These are phyloP conservation scores for Plutella xylostella DNA, from an alignment of 2,888 invertebrate species.

Conservation along the genomic window DNA sequence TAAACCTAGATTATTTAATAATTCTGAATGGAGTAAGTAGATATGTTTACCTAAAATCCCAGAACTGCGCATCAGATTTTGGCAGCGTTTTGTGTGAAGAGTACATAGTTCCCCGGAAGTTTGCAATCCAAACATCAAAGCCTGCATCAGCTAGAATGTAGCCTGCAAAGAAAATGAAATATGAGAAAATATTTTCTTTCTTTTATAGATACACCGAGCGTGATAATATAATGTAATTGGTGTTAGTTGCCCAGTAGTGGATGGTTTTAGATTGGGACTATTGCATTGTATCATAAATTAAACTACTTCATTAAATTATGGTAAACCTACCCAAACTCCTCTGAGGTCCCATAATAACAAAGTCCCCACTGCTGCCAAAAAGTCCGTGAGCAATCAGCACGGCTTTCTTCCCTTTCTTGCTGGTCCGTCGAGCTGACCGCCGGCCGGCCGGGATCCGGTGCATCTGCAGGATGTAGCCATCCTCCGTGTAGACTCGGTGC, in stretches of 20 bases:
- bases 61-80: slow-evolving; percentile 52
- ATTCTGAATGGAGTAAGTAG: too few relatives aligned
- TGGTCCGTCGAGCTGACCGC: slow-evolving; percentile 33
- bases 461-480: slow-evolving; percentile 72
- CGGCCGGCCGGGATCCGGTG: slow-evolving; percentile 70
- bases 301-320: too few relatives aligned
- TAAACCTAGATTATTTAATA: too few relatives aligned
- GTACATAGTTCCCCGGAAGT: slow-evolving; percentile 61
- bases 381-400: slow-evolving; percentile 72
- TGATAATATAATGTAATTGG: too few relatives aligned
- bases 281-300: too few relatives aligned
- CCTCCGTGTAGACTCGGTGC: slow-evolving; percentile 62
- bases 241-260: too few relatives aligned
- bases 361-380: slow-evolving; percentile 75
- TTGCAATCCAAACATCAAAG: slow-evolving; percentile 72
- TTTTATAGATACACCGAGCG: too few relatives aligned
- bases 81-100: slow-evolving; percentile 47
- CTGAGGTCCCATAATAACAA: slow-evolving; percentile 75
- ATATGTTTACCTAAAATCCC: slow-evolving; percentile 72
- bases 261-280: too few relatives aligned
- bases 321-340: slow-evolving; percentile 68
- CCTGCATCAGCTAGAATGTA: slow-evolving; percentile 68
- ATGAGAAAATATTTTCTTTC: too few relatives aligned
- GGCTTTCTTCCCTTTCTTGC: slow-evolving; percentile 41
- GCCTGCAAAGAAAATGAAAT: slow-evolving; percentile 33